Base-by-base conservation (phyloP, 2,113 vertebrate genomes). In the Microtus pennsylvanicus region DNA sequence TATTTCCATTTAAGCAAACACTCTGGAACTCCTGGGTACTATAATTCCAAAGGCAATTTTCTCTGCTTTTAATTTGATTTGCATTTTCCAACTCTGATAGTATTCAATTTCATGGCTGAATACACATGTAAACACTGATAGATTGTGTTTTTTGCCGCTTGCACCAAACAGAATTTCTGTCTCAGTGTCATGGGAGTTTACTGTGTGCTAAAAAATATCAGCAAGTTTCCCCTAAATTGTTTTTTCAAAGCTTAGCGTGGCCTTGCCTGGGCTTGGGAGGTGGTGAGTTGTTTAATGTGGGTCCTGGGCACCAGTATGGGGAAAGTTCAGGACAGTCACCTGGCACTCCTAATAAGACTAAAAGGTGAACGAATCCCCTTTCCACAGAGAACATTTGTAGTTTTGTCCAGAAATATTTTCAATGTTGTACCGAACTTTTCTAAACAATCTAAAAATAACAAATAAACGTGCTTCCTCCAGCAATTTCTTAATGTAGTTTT, bases 71-170 rank as follows among this genome's bases (percentile, higher is more conserved):
- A 97, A 97, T 97, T 67, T 94, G 96, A 94, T 98, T 98, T 96
- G 96, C 89, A 93, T 95, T 95, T 96, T 92, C 93, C 96, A 75
- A 93, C 77, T 95, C 97, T 95, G 91, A 97, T 97, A 83, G 78
- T 93, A 94, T 97, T 97, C 97, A 98, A 98, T 98, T 98, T 98
- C 95, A 97, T 95, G 97, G 91, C 87, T 97, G 97, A 63, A 82
- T 98, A 95, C 97, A 92, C 97, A 94, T 93, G 97, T 97, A 97
- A 98, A 98, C 65, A 97, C 82, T 9, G 78, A 86, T 93, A 88
- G 35, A 50, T 89, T 81, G 19, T 45, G 61, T 94, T 92, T 92
- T 97, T 85, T 67, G 24, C 35, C 87, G 86, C 82, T 86, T 82
- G 86, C 58, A 96, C 86, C 90, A 83, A 96, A 97, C 91, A 93